These are phyloP conservation scores for Drosophila cracens DNA, from an alignment of 2,888 invertebrate species.

Conservation along the genomic window DNA sequence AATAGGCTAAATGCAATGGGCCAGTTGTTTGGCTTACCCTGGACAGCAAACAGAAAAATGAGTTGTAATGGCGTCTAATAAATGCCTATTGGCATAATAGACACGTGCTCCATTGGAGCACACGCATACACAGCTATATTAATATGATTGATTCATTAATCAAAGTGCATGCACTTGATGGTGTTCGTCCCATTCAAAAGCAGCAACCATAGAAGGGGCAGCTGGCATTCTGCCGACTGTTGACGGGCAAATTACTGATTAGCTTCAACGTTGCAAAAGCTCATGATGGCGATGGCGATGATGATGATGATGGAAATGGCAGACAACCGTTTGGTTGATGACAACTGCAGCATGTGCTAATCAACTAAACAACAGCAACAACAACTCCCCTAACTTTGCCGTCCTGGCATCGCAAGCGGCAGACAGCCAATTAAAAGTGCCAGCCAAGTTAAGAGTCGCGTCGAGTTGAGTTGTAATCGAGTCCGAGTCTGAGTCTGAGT, in stretches of 20 bases:
- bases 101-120: constrained; percentile 60
- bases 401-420: constrained; percentile 26
- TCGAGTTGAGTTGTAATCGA: constrained; percentile 23
- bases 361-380: constrained; percentile 34
- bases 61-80: constrained; percentile 65
- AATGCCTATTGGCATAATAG: constrained; percentile 69
- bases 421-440: constrained; percentile 72
- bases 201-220: background rate
- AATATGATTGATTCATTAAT: constrained; percentile 54
- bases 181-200: constrained; percentile 42
- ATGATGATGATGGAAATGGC: constrained; percentile 23
- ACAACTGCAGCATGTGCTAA: constrained; percentile 56
- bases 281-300: constrained; percentile 36
- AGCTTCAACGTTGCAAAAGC: constrained; percentile 50
- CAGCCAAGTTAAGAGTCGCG: constrained; percentile 50
- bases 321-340: constrained; percentile 61
- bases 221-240: constrained; percentile 49
- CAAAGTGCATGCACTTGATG: constrained; percentile 36
- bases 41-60: constrained; percentile 9
- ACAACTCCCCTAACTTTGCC: constrained; percentile 14
- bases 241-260: constrained; percentile 56
- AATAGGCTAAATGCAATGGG: constrained; percentile 37
- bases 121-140: constrained; percentile 31
- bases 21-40: constrained; percentile 4
- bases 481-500: constrained; percentile 16